Percentiles rank a stretch among this genome's conserved stretches.
Conservation (phyloP, 2,888 invertebrate species). For the Chloromyia formosa region DNA sequence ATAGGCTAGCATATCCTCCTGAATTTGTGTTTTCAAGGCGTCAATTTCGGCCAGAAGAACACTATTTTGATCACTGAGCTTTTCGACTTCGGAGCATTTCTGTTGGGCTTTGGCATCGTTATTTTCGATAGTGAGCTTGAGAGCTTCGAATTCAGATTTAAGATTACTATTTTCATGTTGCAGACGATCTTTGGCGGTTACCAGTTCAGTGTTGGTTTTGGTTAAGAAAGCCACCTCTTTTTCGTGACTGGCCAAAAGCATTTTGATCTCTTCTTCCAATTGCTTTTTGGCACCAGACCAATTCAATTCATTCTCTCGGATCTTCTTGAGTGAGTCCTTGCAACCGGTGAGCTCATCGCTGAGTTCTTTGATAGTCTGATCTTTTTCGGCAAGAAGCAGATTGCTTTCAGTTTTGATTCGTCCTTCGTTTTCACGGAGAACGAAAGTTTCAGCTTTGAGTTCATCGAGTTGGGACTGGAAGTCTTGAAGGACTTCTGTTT, state of each 20-base stretch:
- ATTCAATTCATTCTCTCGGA: slow-evolving; percentile 55
- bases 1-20: slow-evolving; percentile 59
- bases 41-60: slow-evolving; percentile 55
- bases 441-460: slow-evolving; percentile 63
- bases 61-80: slow-evolving; percentile 56
- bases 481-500: slow-evolving; percentile 66
- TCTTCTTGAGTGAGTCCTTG: slow-evolving; percentile 56
- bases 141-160: slow-evolving; percentile 54
- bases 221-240: slow-evolving; percentile 49
- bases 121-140: slow-evolving; percentile 53
- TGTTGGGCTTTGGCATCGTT: slow-evolving; percentile 55
- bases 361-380: slow-evolving; percentile 57
- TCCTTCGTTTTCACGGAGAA: slow-evolving; percentile 59
- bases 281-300: slow-evolving; percentile 52
- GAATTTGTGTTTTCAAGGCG: slow-evolving; percentile 58
- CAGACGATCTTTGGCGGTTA: slow-evolving; percentile 45
- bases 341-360: slow-evolving; percentile 55
- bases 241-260: slow-evolving; percentile 50
- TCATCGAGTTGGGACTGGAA: slow-evolving; percentile 66
- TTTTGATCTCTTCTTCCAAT: slow-evolving; percentile 50
- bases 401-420: slow-evolving; percentile 57
- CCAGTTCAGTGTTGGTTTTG: slow-evolving; percentile 45
- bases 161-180: slow-evolving; percentile 50
- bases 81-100: slow-evolving; percentile 56
- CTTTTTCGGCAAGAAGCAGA: slow-evolving; percentile 54